Evolutionary conservation across 1,140 invertebrate species (phyloP), one percentile per base, ranked within the genome.

Genomic region (Aphelenchoides avenae): DNA sequence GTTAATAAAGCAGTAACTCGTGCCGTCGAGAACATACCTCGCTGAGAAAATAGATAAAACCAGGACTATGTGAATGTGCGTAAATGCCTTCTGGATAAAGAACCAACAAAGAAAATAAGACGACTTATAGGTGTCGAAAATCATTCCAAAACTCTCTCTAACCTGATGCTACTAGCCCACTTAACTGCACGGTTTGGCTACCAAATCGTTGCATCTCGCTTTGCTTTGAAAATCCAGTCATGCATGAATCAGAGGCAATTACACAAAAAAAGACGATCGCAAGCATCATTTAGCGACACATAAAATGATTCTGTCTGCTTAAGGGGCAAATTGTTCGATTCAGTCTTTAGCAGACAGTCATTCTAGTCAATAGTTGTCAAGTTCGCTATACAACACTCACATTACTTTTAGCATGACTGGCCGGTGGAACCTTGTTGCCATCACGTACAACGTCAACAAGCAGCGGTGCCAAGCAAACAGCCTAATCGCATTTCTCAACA

Each of bases 401-500:
- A 36, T 36, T 11, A n/a, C 13, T 36, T 36, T 36, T 36, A 13
- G 7, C 18, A 43, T 20, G 15, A 46, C 34, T 24, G 26, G 26
- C 7, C 11, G 51, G 11, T 42, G 26, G 31, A 15, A 51, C 24
- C 22, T 51, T 22, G 15, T 46, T 50, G 30, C 31, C 13, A 37
- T 51, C 20, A 51, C 48, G 15, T 51, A 43, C 41, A 51, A 51
- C 40, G 15, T 51, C 3, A 51, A 51, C n/a, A 26, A 15, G 18
- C 48, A 51, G 26, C 40, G 26, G 51, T n/a, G 31, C 3, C 51
- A 20, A 4, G 24, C 24, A 43, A n/a, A 48, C 15, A n/a, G 3
- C 49, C 40, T 51, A 15, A 5, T 18, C 4, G 5, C 40, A 15
- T 51, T 31, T 31, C 26, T 51, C 5, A 48, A 40, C 18, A 34